A percentile compares a stretch with the other conserved stretches of the same genome.
phyloP scores from a whole-genome alignment of 2,797 vertebrate species.

The Arnoldichthys spilopterus region DNA sequence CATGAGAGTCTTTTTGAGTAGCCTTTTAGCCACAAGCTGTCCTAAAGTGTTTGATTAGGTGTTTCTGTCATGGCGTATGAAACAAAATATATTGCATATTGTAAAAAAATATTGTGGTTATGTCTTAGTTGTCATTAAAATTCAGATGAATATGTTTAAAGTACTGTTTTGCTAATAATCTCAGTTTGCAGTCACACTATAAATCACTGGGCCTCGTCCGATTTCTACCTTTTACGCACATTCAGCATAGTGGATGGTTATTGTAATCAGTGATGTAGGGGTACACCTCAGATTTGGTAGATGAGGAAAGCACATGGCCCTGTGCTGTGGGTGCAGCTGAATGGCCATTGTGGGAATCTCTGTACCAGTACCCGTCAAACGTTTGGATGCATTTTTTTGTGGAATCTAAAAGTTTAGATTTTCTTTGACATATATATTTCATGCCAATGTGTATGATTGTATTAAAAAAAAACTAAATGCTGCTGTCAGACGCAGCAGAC shows the following conservation, averaged over 20 bases:
- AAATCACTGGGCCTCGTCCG: constrained; percentile 11
- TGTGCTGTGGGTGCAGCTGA: background rate
- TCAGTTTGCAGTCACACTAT: background rate
- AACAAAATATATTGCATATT: background rate
- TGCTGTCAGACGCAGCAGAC: too few species aligned
- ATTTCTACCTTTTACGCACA: constrained; percentile 25
- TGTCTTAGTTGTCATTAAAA: background rate
- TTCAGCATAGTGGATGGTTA: constrained; percentile 17
- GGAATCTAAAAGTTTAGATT: too few species aligned
- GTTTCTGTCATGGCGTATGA: constrained; percentile 22
- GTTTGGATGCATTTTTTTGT: too few species aligned
- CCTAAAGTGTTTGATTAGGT: constrained; percentile 24
- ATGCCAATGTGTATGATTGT: too few species aligned
- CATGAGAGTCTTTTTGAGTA: constrained; percentile 39
- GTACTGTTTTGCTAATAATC: background rate
- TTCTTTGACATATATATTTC: too few species aligned
- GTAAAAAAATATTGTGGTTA: background rate
- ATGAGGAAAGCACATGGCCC: background rate
- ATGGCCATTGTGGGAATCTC: too few species aligned
- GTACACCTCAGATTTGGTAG: constrained; percentile 10
- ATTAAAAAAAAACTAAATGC: too few species aligned
- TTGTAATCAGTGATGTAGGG: constrained; percentile 43
- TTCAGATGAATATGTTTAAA: background rate
- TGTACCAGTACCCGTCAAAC: too few species aligned
- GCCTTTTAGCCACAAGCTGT: constrained; percentile 29